Evolutionary conservation across 2,888 invertebrate genomes (phyloP).

Genomic region (Petrophora chlorosata): DNA sequence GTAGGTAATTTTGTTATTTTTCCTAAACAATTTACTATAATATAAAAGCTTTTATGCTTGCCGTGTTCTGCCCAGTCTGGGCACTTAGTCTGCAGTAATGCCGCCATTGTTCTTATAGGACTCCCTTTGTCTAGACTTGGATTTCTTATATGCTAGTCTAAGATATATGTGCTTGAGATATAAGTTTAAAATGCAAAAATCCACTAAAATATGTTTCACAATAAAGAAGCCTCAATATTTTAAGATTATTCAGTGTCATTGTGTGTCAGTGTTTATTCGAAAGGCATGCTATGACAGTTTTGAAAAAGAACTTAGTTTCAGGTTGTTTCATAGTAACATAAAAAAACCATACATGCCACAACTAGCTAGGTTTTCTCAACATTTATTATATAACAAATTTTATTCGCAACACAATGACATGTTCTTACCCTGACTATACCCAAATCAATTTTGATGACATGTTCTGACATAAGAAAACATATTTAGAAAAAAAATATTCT

Average conservation of each 20-base stretch:
- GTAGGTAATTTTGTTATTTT: conserved; percentile 15
- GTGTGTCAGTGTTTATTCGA: no score
- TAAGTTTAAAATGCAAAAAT: no score
- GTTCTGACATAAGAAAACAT: conserved; percentile 6
- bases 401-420: neutral
- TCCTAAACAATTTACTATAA: conserved; percentile 13
- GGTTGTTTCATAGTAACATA: no score
- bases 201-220: no score
- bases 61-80: conserved; percentile 7
- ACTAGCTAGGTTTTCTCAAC: no score
- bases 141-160: neutral
- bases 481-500: no score
- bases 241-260: neutral
- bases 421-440: conserved; percentile 6
- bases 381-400: no score
- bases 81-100: neutral
- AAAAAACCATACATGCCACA: no score
- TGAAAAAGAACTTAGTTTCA: no score
- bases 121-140: conserved; percentile 7
- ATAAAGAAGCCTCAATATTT: no score
- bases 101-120: conserved; percentile 15
- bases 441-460: conserved; percentile 19
- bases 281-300: no score
- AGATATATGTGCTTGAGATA: no score
- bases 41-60: conserved; percentile 1